Evolutionary conservation across 2,113 vertebrate genomes (phyloP).

Genomic region (Vicugna pacos): DNA sequence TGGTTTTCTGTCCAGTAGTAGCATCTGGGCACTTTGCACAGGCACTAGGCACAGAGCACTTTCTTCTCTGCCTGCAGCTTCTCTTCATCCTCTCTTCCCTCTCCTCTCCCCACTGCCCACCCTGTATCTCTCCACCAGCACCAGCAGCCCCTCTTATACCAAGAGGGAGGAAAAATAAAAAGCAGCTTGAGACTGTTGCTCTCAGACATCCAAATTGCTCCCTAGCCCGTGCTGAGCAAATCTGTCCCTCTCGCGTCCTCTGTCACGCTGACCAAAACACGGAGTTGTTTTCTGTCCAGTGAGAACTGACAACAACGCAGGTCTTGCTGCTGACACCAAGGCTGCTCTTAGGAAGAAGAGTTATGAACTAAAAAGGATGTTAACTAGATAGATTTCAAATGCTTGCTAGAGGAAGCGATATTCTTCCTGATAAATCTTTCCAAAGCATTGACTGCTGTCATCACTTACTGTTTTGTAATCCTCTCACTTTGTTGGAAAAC

Average conservation of each 20-base stretch:
- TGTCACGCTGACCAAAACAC: neutral
- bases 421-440: constrained; percentile 50
- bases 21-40: neutral
- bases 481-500: constrained; percentile 33
- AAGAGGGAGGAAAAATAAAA: neutral
- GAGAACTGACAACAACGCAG: neutral
- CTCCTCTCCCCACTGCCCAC: rapidly evolving
- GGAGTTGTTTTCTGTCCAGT: neutral
- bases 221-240: neutral
- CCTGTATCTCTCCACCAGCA: neutral
- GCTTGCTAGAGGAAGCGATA: neutral
- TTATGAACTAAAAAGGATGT: constrained; percentile 20
- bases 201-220: neutral
- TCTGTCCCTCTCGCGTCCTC: neutral
- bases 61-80: neutral
- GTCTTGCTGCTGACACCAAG: neutral
- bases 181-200: neutral
- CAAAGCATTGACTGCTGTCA: neutral
- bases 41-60: neutral
- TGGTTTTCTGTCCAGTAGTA: neutral
- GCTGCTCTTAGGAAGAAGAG: neutral
- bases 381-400: constrained; percentile 29
- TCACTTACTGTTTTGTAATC: neutral
- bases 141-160: neutral
- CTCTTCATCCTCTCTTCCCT: neutral